Percentiles rank a stretch among this genome's conserved stretches.
Evolutionary conservation across 2,113 vertebrate genomes (phyloP).

Genomic region (Pollachius pollachius): DNA sequence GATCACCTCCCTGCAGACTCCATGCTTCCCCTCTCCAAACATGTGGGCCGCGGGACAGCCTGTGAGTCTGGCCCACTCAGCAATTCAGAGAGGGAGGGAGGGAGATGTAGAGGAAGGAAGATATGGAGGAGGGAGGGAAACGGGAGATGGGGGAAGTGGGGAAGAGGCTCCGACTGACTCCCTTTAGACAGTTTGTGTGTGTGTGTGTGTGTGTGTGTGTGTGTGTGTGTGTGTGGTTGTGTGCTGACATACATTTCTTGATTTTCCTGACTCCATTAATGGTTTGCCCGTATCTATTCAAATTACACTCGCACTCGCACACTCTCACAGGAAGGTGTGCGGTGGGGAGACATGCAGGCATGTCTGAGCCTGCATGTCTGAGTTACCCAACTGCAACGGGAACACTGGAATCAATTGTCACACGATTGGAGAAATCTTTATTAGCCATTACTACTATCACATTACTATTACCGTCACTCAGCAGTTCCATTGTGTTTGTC

Average conservation of each 20-base stretch:
- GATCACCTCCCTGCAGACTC: slow-evolving; percentile 18
- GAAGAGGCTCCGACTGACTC: slow-evolving; percentile 9
- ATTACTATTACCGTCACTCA: too few species aligned
- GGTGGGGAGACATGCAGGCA: too few species aligned
- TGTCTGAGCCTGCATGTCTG: too few species aligned
- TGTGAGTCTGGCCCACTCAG: slow-evolving; percentile 58
- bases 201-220: background rate
- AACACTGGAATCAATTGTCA: too few species aligned
- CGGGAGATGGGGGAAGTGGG: slow-evolving; percentile 10
- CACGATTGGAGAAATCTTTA: too few species aligned
- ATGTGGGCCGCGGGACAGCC: slow-evolving; percentile 46
- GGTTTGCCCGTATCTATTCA: too few species aligned
- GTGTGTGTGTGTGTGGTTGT: background rate
- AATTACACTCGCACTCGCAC: too few species aligned
- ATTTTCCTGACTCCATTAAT: too few species aligned
- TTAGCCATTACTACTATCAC: too few species aligned
- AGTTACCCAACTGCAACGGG: too few species aligned
- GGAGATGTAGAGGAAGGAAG: background rate
- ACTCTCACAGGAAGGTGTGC: too few species aligned
- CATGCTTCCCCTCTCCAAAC: slow-evolving; percentile 31
- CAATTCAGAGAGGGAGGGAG: slow-evolving; percentile 48
- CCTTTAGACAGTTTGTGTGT: background rate
- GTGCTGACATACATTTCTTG: background rate
- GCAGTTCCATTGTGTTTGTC: too few species aligned
- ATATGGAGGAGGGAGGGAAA: slow-evolving; percentile 10